Conservation (phyloP, 1,140 invertebrate species). For the Dryas iulia region DNA sequence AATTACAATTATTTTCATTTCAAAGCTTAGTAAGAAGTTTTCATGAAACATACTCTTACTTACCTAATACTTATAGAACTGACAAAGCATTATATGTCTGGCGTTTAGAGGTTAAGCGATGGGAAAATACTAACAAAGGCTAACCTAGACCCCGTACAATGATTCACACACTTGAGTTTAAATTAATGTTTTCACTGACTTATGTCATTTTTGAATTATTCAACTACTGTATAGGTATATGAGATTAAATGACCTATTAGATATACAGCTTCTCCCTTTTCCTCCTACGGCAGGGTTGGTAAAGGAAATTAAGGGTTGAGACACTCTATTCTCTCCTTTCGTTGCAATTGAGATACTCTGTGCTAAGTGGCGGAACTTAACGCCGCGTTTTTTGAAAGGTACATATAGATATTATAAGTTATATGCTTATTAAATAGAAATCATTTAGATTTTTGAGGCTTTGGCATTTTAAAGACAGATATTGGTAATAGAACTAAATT, state of each 20-base stretch:
- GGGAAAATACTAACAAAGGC: constrained; percentile 14
- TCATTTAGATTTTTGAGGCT: too few relatives aligned
- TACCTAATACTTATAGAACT: constrained; percentile 5
- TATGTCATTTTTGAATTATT: constrained; percentile 7
- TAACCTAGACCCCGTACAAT: constrained; percentile 17
- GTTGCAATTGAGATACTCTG: too few relatives aligned
- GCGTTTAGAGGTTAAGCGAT: constrained; percentile 4
- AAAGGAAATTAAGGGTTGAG: too few relatives aligned
- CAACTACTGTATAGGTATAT: background rate
- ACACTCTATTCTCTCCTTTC: too few relatives aligned
- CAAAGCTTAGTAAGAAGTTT: background rate
- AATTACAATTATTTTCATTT: background rate
- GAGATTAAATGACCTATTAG: background rate
- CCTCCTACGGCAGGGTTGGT: too few relatives aligned
- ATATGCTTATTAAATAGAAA: too few relatives aligned
- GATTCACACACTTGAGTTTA: constrained; percentile 23
- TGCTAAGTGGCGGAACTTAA: too few relatives aligned
- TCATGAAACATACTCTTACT: constrained; percentile 10
- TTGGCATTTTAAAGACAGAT: too few relatives aligned
- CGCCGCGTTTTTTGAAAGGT: too few relatives aligned
- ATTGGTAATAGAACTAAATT: too few relatives aligned
- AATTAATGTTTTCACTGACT: constrained; percentile 7
- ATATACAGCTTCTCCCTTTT: too few relatives aligned
- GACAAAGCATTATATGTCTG: background rate
- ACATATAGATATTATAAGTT: too few relatives aligned